Base-by-base conservation (phyloP, 2,113 vertebrate genomes). In the Corythaeola cristata region DNA sequence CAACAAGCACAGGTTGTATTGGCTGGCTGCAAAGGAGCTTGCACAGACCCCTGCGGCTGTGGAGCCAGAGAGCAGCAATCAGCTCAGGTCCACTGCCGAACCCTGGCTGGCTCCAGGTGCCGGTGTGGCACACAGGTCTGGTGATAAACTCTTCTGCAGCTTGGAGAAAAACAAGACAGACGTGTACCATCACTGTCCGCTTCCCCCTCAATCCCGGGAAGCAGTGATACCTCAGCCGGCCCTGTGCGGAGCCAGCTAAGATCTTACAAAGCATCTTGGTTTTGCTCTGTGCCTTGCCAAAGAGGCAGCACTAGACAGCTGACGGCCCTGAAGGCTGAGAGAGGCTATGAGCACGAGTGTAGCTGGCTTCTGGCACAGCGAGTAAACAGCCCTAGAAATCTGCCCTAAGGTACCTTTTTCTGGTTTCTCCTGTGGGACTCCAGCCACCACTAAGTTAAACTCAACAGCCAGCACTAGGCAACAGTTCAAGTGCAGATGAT, bases 141-240 rank as follows among this genome's bases (percentile, higher is more conserved):
- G 12, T 56, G 52, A 37, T 24, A 44, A 71, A 47, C 33, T 52
- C 28, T 62, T 50, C 67, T 59, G 15, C 37, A 80, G 60, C 27
- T 30, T 2, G 5, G 21, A 66, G 23, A 30, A 39, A 68, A 20
- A 45, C 24, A 45, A 33, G 55, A 32, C 22, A 12, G 74, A 41
- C 9, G 5, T 6, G 11, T 11, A 21, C 20, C 1, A 0, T 19
- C 28, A 15, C 59, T 59, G 4, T 5, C 30, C 4, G 3, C 21
- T 77, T 67, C 47, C 5, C 1, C 12, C 39, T 71, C 49, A 59
- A 23, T 20, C 59, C 18, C 30, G 56, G 66, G 41, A 41, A 39
- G 67, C 35, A 35, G 15, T 2, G 16, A 45, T 39, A 17, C 15
- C 11, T 92, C 5, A 6, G 22, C 26, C 41, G 39, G 27, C 11